phyloP scores from a whole-genome alignment of 2,113 vertebrate genomes.

The Hippolais icterina region DNA sequence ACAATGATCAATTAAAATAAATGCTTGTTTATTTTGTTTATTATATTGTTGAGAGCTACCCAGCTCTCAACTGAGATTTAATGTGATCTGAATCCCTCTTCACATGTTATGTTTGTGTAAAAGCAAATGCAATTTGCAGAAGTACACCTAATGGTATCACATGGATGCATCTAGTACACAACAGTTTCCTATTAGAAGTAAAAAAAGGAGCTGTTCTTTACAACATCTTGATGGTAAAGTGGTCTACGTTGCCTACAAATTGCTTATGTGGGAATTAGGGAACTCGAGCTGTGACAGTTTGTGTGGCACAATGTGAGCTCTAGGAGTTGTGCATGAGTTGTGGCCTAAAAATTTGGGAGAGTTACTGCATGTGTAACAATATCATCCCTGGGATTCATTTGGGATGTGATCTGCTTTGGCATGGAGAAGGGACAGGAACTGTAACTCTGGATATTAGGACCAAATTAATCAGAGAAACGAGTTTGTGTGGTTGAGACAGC shows the following conservation, averaged over 20 bases:
- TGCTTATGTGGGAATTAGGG: not conserved
- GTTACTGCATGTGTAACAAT: fast-evolving
- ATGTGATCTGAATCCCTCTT: not conserved
- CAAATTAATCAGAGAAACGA: not conserved
- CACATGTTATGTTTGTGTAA: fast-evolving
- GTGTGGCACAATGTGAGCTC: not conserved
- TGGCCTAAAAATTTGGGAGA: not conserved
- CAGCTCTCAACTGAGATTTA: not conserved
- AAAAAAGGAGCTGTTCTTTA: not conserved
- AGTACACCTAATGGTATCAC: not conserved
- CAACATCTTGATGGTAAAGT: not conserved
- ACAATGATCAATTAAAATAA: not conserved
- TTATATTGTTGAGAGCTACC: not conserved
- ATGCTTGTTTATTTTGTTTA: not conserved
- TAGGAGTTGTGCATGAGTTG: not conserved
- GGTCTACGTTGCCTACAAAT: not conserved
- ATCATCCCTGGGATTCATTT: not conserved
- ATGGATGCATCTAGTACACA: not conserved
- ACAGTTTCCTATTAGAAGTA: not conserved
- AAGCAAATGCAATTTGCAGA: not conserved
- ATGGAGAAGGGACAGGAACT: not conserved
- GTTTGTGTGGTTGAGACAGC: not conserved
- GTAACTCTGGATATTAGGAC: not conserved
- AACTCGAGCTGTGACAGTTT: not conserved
- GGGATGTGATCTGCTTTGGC: not conserved